Conservation (phyloP, 2,888 invertebrate genomes). For the Amaurobius ferox region DNA sequence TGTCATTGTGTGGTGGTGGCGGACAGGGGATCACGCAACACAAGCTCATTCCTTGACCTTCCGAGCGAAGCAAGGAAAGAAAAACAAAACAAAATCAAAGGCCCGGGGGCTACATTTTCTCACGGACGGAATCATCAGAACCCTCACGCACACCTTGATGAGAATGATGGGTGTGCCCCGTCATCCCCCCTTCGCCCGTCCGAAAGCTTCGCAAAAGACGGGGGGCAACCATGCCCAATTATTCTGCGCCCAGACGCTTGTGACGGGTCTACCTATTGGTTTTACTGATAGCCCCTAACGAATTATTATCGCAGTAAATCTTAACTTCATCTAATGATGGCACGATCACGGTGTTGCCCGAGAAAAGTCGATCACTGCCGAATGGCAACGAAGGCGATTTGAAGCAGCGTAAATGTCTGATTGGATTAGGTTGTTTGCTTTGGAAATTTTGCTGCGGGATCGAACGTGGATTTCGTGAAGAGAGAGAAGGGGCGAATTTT, state of each 20-base stretch:
- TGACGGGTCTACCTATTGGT: conserved; percentile 17
- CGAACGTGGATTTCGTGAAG: background rate
- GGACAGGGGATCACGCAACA: background rate
- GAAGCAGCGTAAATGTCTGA: background rate
- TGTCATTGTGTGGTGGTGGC: conserved; percentile 1
- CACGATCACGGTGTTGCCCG: background rate
- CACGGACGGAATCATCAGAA: conserved; percentile 49
- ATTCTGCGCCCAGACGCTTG: conserved; percentile 12
- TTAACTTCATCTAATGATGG: conserved; percentile 1
- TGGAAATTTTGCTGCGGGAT: background rate
- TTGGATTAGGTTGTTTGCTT: background rate
- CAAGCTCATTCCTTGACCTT: conserved; percentile 36
- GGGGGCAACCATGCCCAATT: background rate
- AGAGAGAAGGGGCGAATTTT: too few species aligned
- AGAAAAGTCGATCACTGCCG: background rate
- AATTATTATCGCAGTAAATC: conserved; percentile 12
- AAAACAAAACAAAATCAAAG: conserved; percentile 22
- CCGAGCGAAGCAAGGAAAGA: conserved; percentile 20
- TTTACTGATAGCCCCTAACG: conserved; percentile 24
- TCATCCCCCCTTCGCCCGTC: background rate
- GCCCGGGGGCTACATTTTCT: conserved; percentile 52
- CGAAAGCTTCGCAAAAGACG: background rate
- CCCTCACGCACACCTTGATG: conserved; percentile 43
- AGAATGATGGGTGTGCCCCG: conserved; percentile 50
- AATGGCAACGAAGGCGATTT: background rate